phyloP scores from a whole-genome alignment of 1,140 invertebrate species.

The Pectinophora gossypiella region DNA sequence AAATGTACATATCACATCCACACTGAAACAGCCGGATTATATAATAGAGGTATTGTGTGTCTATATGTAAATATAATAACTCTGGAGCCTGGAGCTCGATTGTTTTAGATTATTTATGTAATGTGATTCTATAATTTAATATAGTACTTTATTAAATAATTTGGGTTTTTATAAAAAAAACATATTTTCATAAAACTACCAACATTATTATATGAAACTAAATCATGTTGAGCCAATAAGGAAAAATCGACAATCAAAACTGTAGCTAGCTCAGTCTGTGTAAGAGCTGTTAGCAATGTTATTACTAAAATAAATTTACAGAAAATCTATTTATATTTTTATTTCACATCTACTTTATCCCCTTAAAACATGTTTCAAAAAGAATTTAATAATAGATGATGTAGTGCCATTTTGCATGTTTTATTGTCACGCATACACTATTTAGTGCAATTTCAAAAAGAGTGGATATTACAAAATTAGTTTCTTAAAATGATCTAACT shows the following conservation, averaged over 20 bases:
- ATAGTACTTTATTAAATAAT: slow-evolving; percentile 8
- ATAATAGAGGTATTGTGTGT: background rate
- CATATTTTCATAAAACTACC: slow-evolving; percentile 5
- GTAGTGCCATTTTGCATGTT: slow-evolving; percentile 4
- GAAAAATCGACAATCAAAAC: background rate
- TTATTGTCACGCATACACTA: slow-evolving; percentile 10
- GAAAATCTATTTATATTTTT: no score
- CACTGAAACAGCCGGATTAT: background rate
- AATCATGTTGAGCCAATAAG: background rate
- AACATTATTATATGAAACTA: background rate
- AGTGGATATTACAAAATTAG: background rate
- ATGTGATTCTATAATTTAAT: background rate
- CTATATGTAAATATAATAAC: background rate
- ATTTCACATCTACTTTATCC: no score
- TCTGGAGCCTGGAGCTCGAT: background rate
- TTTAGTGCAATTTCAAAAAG: background rate
- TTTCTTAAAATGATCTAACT: no score
- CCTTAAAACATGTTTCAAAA: no score
- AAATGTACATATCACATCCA: slow-evolving; percentile 1
- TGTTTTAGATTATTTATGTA: slow-evolving; percentile 1
- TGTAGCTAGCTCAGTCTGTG: slow-evolving; percentile 14
- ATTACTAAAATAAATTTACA: slow-evolving; percentile 54
- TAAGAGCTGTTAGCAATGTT: slow-evolving; percentile 53
- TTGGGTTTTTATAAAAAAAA: slow-evolving; percentile 6
- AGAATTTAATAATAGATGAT: no score